Evolutionary conservation across 2,888 invertebrate species (phyloP).

Genomic region (Ommatoiulus sabulosus): DNA sequence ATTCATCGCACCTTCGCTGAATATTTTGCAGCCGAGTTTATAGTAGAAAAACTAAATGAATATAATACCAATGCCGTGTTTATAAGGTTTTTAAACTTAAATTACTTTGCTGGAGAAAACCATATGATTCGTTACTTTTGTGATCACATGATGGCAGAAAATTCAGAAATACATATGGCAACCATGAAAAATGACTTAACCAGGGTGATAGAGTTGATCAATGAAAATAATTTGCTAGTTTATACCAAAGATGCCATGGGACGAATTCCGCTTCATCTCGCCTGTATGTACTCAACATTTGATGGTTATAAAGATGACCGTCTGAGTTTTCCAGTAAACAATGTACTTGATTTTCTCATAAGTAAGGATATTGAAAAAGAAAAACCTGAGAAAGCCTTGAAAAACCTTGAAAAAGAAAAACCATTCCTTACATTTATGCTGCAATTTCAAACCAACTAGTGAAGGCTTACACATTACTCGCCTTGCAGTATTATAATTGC

Average conservation of each 20-base stretch:
- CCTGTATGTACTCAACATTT: too few relatives aligned
- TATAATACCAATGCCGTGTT: background rate
- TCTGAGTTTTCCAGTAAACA: too few relatives aligned
- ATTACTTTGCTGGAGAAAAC: background rate
- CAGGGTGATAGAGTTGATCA: background rate
- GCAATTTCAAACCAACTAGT: too few relatives aligned
- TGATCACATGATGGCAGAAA: background rate
- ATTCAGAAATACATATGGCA: background rate
- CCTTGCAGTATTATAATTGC: too few relatives aligned
- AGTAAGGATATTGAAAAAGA: too few relatives aligned
- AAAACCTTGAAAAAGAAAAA: too few relatives aligned
- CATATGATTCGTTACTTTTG: background rate
- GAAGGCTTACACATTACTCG: too few relatives aligned
- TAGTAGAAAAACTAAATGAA: background rate
- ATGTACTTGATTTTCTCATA: too few relatives aligned
- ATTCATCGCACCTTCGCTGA: background rate
- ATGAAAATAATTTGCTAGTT: background rate
- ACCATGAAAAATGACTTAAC: background rate
- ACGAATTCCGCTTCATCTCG: too few relatives aligned
- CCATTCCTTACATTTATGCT: too few relatives aligned
- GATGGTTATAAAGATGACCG: too few relatives aligned
- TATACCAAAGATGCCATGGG: background rate
- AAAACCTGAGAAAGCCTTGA: too few relatives aligned
- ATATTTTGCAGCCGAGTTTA: background rate
- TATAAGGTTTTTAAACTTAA: background rate